Percentiles rank a stretch among this genome's conserved stretches.
Evolutionary conservation across 2,888 invertebrate genomes (phyloP).

Genomic region (Agriotes lineatus): DNA sequence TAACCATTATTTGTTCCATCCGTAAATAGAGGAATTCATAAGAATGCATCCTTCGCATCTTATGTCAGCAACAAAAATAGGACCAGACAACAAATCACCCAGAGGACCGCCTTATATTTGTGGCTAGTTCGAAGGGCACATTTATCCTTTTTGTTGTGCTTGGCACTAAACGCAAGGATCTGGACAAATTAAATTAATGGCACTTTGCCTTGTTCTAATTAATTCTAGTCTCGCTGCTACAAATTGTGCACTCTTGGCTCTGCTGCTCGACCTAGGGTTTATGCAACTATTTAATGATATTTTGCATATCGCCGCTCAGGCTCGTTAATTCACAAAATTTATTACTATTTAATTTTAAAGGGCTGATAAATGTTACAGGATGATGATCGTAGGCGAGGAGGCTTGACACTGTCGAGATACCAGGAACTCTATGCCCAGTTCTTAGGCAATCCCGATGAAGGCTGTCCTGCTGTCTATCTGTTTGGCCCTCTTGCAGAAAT

Average conservation of each 20-base stretch:
- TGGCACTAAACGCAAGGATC: conserved; percentile 30
- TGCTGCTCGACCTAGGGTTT: neutral
- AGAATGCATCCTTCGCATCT: neutral
- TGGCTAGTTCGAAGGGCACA: neutral
- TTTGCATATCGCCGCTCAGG: neutral
- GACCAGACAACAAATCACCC: too few relatives aligned
- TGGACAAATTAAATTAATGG: conserved; percentile 15
- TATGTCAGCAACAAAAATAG: neutral
- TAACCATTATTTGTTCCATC: conserved; percentile 11
- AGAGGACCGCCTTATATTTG: conserved; percentile 13
- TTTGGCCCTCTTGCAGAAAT: conserved; percentile 80
- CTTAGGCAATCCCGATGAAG: conserved; percentile 81
- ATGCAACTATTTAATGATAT: conserved; percentile 13
- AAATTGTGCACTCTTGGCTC: conserved; percentile 3
- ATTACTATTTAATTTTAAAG: neutral
- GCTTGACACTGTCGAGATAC: conserved; percentile 81
- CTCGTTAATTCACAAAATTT: neutral
- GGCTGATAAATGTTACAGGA: too few relatives aligned
- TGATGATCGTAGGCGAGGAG: conserved; percentile 84
- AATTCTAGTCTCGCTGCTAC: conserved; percentile 20
- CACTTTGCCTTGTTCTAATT: conserved; percentile 14
- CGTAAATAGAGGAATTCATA: neutral
- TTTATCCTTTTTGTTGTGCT: neutral
- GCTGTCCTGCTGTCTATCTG: conserved; percentile 79
- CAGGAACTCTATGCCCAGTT: conserved; percentile 88